phyloP scores from a whole-genome alignment of 2,113 vertebrate genomes.

The Vidua chalybeata region DNA sequence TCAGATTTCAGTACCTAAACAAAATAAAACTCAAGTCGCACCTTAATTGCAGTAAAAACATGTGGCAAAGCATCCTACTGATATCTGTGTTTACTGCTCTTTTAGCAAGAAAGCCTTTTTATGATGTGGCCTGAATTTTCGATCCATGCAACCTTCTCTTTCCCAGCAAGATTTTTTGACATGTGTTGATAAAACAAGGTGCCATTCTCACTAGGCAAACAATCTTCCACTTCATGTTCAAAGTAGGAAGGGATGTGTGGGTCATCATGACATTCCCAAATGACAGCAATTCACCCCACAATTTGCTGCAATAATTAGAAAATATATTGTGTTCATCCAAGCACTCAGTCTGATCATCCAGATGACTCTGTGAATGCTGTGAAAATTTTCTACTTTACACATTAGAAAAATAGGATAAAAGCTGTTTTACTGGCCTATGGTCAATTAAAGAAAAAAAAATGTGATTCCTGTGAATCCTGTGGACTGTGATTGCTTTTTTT shows the following conservation, averaged over 20 bases:
- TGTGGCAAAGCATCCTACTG: neutral
- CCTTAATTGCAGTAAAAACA: neutral
- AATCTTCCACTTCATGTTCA: neutral
- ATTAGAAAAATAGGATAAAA: neutral
- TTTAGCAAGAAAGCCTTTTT: neutral
- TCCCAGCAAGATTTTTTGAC: neutral
- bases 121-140: neutral
- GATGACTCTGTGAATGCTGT: neutral
- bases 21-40: neutral
- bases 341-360: neutral
- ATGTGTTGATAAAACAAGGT: neutral
- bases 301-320: neutral
- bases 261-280: neutral
- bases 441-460: neutral
- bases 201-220: neutral
- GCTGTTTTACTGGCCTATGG: neutral
- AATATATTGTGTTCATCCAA: neutral
- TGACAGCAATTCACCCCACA: neutral
- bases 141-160: neutral
- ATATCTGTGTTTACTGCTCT: neutral
- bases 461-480: neutral
- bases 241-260: neutral
- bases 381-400: neutral
- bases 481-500: fast-evolving
- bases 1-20: neutral